Evolutionary conservation across 2,797 vertebrate species (phyloP), one percentile per base, ranked within the genome.

Genomic region (Propithecus deckenii): DNA sequence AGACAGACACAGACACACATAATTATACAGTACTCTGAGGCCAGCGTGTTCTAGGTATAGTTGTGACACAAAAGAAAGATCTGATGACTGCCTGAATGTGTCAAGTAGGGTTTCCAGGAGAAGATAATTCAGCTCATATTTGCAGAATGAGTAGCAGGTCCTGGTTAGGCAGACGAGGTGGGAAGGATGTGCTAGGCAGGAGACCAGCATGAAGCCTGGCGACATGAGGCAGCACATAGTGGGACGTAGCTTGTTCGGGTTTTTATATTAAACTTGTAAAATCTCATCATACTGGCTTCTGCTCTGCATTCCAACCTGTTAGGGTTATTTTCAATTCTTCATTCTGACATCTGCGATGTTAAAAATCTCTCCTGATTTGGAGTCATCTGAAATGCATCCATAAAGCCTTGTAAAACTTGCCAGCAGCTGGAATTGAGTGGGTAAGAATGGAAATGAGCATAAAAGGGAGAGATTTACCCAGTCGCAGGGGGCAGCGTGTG

Each of bases 321-420:
- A 65, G 63, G 25, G 2, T 78, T 76, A 38, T 80, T 96, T 91
- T 69, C 43, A 67, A 0, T 79, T 88, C 63, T 78, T 91, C 32
- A 52, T 78, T 38, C n/a, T 59, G 61, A 71, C 25, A 57, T 61
- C 50, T 71, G 71, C 23, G 65, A 32, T 80, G 55, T 55, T 91
- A 90, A 75, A 85, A 61, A 50, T 85, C 50, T 88, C n/a, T 91
- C 13, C 59, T 80, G 78, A 61, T 7, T 86, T 71, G 48, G 52
- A 69, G 65, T 87, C 63, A 30, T 63, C 65, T 75, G 91, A 74
- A 93, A 69, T 88, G 38, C 84, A 72, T 91, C 50, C 23, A 35
- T 63, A 67, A 91, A 76, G 35, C 25, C 50, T 7, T 74, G 50
- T 93, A 75, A 96, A 83, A 96, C 38, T 85, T 72, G 30, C 63